A percentile compares a stretch with the other conserved stretches of the same genome.
Evolutionary conservation across 2,113 vertebrate species (phyloP).

Genomic region (Chrysemys picta): DNA sequence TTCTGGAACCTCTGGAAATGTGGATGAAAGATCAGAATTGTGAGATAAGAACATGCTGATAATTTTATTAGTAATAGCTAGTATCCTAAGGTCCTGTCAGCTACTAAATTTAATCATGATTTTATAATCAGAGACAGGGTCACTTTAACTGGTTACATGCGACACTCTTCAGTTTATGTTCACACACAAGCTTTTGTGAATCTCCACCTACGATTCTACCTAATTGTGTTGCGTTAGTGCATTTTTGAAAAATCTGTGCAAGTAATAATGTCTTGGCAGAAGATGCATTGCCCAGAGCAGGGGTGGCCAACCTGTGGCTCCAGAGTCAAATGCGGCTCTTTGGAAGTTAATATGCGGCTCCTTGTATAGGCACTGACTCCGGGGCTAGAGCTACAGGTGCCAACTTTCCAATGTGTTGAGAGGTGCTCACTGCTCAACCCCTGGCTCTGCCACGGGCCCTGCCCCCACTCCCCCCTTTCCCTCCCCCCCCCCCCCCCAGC

Average conservation of each 20-base stretch:
- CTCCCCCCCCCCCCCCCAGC: no score
- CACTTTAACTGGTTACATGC: not conserved
- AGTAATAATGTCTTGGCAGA: rapidly evolving
- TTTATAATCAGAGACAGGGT: not conserved
- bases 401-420: no score
- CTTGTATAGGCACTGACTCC: no score
- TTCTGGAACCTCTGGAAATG: no score
- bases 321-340: no score
- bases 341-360: no score
- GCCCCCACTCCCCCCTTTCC: no score
- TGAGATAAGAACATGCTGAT: not conserved
- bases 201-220: rapidly evolving
- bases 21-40: not conserved
- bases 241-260: not conserved
- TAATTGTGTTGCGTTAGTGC: not conserved
- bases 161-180: not conserved
- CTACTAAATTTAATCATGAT: not conserved
- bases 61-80: not conserved
- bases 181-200: not conserved
- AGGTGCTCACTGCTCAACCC: no score
- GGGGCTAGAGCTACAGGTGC: no score
- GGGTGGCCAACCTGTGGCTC: no score
- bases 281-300: not conserved
- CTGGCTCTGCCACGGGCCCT: no score
- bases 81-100: not conserved